Conservation (phyloP, 2,113 vertebrate species). For the Piaya cayana region DNA sequence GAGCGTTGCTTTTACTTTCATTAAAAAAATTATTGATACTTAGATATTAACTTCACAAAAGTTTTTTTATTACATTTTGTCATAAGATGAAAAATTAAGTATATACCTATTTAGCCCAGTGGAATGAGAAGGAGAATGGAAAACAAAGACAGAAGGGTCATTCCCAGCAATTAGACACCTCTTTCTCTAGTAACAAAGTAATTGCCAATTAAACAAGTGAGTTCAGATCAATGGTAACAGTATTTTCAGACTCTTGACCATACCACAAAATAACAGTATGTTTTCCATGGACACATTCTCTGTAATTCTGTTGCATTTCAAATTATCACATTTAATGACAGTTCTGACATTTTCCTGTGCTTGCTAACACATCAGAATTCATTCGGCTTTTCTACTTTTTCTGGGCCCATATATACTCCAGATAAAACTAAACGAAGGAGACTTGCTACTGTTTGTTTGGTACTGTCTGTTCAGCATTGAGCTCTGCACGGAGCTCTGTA, state of each 20-base stretch:
- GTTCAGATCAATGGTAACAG: background rate
- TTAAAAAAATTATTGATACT: background rate
- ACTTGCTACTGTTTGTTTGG: background rate
- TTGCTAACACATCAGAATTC: background rate
- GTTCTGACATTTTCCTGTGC: background rate
- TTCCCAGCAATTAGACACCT: conserved; percentile 20
- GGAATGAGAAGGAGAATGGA: background rate
- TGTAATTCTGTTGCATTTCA: background rate
- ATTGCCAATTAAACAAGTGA: background rate
- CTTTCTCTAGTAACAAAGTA: conserved; percentile 23
- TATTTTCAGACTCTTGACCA: background rate
- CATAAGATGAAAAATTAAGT: background rate
- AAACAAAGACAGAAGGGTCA: conserved; percentile 4
- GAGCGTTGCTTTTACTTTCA: background rate
- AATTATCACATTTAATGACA: background rate
- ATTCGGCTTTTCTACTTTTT: background rate
- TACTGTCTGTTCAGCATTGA: background rate
- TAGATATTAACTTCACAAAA: background rate
- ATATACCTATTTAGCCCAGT: background rate
- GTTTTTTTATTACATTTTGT: background rate
- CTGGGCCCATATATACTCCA: background rate
- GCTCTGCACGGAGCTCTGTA: background rate
- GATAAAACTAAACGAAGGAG: background rate
- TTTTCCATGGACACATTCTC: background rate
- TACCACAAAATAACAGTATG: background rate